phyloP scores from a whole-genome alignment of 2,113 vertebrate genomes.

The Ramphastos sulfuratus region DNA sequence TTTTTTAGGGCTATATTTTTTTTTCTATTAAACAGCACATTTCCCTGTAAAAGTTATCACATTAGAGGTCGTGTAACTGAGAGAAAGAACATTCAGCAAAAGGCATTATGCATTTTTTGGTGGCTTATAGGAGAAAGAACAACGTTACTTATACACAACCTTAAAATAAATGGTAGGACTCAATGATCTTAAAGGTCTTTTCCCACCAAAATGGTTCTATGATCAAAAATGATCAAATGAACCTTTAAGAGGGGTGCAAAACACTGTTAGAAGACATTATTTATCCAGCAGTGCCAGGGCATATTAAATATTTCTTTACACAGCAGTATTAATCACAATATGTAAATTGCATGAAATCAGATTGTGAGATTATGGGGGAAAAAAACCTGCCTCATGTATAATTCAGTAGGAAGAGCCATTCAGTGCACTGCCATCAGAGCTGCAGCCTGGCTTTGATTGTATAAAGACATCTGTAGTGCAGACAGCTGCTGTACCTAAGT shows the following conservation, averaged over 20 bases:
- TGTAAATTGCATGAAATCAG: slow-evolving; percentile 52
- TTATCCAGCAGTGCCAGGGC: slow-evolving; percentile 22
- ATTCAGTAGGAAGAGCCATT: slow-evolving; percentile 51
- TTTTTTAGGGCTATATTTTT: not conserved
- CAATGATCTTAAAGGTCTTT: too few relatives aligned
- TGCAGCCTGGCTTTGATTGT: slow-evolving; percentile 34
- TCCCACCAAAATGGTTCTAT: too few relatives aligned
- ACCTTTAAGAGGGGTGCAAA: not conserved
- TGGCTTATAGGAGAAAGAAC: not conserved
- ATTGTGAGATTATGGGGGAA: slow-evolving; percentile 25
- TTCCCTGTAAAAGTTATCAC: not conserved
- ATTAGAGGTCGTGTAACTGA: not conserved
- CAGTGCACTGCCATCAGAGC: slow-evolving; percentile 33
- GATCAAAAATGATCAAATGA: not conserved
- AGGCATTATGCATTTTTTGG: not conserved
- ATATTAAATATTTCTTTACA: slow-evolving; percentile 44
- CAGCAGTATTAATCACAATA: slow-evolving; percentile 44
- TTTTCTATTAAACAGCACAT: not conserved
- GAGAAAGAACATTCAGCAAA: not conserved
- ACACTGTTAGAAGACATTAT: not conserved
- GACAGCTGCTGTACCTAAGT: slow-evolving; percentile 59
- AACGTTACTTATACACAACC: not conserved
- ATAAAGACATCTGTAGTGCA: slow-evolving; percentile 52
- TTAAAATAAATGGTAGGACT: not conserved
- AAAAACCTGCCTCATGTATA: slow-evolving; percentile 28